These are phyloP conservation scores for Gymnorhina tibicen DNA, from an alignment of 2,113 vertebrate species.

Conservation along the genomic window DNA sequence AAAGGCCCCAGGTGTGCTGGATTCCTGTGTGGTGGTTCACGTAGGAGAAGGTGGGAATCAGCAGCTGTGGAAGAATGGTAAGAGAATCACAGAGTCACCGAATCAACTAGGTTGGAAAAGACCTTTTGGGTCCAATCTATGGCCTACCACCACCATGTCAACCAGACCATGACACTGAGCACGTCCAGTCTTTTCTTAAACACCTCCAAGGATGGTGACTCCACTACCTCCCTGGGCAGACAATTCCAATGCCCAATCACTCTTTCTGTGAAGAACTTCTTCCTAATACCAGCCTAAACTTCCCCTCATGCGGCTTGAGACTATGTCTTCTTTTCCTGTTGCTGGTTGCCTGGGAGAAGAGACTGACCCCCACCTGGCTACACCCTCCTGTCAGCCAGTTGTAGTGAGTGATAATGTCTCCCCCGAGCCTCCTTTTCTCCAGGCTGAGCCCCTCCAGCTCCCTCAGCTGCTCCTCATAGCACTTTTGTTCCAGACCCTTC, in stretches of 20 bases:
- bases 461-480: background rate
- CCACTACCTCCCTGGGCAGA: background rate
- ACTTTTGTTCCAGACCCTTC: background rate
- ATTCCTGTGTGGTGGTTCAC: background rate
- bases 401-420: background rate
- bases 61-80: background rate
- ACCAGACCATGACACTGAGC: background rate
- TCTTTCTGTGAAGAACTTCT: background rate
- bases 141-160: background rate
- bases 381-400: background rate
- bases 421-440: background rate
- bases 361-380: background rate
- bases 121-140: background rate
- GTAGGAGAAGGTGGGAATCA: background rate
- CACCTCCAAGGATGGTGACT: background rate
- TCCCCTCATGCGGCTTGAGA: background rate
- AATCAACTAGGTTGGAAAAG: background rate
- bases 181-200: background rate
- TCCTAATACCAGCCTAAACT: background rate
- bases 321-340: background rate
- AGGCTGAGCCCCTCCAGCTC: background rate
- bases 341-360: background rate
- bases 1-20: background rate
- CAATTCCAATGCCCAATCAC: background rate
- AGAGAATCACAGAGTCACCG: background rate